Conservation (phyloP, 2,888 invertebrate genomes). For the Chelonus formosanus region DNA sequence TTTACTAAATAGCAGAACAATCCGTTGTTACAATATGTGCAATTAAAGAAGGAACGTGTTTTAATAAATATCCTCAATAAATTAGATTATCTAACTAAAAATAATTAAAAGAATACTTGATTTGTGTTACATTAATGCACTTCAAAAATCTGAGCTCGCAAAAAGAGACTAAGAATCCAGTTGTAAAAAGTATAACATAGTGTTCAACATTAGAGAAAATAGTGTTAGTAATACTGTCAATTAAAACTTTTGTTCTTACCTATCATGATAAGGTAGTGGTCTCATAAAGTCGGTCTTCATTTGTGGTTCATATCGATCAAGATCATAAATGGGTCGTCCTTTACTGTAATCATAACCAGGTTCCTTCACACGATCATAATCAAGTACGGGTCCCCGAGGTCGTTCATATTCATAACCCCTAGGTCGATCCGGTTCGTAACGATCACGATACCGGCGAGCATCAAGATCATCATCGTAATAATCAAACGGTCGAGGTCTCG, state of each 20-base stretch:
- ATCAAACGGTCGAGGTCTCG: constrained; percentile 49
- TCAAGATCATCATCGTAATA: constrained; percentile 51
- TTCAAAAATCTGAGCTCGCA: no score
- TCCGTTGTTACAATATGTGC: no score
- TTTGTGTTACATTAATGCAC: no score
- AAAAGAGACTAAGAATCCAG: no score
- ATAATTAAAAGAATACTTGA: no score
- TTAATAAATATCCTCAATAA: no score
- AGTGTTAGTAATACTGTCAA: background rate
- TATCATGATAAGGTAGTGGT: constrained; percentile 45
- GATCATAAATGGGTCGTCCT: constrained; percentile 38
- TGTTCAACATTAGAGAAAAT: no score
- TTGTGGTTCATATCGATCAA: constrained; percentile 52
- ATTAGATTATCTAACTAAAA: no score
- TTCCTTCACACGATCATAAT: constrained; percentile 37
- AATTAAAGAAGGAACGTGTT: no score
- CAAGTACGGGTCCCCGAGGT: constrained; percentile 14
- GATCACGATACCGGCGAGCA: constrained; percentile 50
- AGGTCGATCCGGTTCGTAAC: constrained; percentile 47
- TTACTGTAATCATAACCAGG: constrained; percentile 41
- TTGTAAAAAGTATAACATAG: no score
- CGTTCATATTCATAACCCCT: constrained; percentile 48
- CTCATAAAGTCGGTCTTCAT: constrained; percentile 47
- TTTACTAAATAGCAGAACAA: no score
- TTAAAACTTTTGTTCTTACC: constrained; percentile 40